Percentiles rank a stretch among this genome's conserved stretches.
Conservation (phyloP, 2,113 vertebrate species). For the Lepus americanus region DNA sequence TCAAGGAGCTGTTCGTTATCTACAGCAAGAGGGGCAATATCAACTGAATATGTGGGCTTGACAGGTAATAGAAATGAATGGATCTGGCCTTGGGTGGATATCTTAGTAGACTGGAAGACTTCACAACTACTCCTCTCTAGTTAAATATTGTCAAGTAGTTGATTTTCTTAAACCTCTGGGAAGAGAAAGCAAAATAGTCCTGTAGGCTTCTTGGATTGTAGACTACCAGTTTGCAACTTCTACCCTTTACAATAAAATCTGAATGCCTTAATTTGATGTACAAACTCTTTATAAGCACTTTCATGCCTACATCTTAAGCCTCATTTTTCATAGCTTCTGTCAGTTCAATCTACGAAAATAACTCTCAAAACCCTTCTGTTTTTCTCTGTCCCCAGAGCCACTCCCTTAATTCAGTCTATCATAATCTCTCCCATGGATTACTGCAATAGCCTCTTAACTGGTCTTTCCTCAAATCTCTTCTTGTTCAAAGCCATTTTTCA, state of each 20-base stretch:
- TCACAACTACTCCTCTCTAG: not conserved
- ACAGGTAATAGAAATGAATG: not conserved
- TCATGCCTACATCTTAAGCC: not conserved
- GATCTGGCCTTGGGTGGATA: not conserved
- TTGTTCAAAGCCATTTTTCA: slow-evolving; percentile 51
- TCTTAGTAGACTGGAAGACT: not conserved
- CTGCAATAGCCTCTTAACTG: slow-evolving; percentile 49
- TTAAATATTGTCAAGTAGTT: not conserved
- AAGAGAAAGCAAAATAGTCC: not conserved
- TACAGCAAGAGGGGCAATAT: not conserved
- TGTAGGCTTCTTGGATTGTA: not conserved
- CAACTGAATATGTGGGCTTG: not conserved
- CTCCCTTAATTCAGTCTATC: not conserved
- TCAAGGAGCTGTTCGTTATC: not conserved
- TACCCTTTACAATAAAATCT: not conserved
- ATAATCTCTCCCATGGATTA: slow-evolving; percentile 51
- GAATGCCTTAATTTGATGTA: not conserved
- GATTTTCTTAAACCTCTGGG: not conserved
- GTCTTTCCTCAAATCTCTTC: slow-evolving; percentile 37
- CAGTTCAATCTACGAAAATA: slow-evolving; percentile 53
- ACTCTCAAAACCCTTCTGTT: slow-evolving; percentile 53
- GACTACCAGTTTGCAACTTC: not conserved
- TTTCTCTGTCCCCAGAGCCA: slow-evolving; percentile 35
- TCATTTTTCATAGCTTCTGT: slow-evolving; percentile 52
- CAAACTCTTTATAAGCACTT: not conserved